phyloP scores from a whole-genome alignment of 2,888 invertebrate genomes.

The Hemithea aestivaria region DNA sequence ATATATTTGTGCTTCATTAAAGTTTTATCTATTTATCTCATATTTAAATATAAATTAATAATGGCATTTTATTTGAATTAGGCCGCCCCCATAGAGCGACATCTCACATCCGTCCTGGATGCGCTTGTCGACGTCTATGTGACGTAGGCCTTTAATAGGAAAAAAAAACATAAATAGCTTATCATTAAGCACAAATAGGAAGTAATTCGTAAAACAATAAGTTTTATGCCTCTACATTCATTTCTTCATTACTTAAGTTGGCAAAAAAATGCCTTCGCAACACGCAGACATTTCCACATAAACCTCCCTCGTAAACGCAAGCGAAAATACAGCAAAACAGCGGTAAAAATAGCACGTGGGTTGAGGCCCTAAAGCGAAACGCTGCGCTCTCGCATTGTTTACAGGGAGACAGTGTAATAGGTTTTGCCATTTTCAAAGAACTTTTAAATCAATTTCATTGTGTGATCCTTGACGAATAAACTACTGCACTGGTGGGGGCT shows the following conservation, averaged over 20 bases:
- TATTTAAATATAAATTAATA: too few relatives aligned
- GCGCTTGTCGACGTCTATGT: too few relatives aligned
- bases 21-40: too few relatives aligned
- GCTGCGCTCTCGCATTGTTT: slow-evolving; percentile 16
- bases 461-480: too few relatives aligned
- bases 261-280: slow-evolving; percentile 19
- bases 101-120: too few relatives aligned
- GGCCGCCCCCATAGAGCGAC: too few relatives aligned
- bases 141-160: too few relatives aligned
- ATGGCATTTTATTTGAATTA: too few relatives aligned
- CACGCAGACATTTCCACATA: slow-evolving; percentile 21
- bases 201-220: slow-evolving; percentile 15
- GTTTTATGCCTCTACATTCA: slow-evolving; percentile 18
- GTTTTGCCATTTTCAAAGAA: slow-evolving; percentile 1
- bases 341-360: slow-evolving; percentile 34
- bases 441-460: too few relatives aligned
- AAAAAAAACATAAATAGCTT: too few relatives aligned
- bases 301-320: slow-evolving; percentile 22
- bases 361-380: slow-evolving; percentile 37
- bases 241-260: slow-evolving; percentile 20
- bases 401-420: slow-evolving; percentile 3
- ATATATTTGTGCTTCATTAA: too few relatives aligned
- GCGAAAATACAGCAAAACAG: slow-evolving; percentile 22
- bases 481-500: too few relatives aligned
- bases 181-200: slow-evolving; percentile 5